Evolutionary conservation across 2,888 invertebrate species (phyloP), one percentile per base, ranked within the genome.

Genomic region (Podotricha telesiphe): DNA sequence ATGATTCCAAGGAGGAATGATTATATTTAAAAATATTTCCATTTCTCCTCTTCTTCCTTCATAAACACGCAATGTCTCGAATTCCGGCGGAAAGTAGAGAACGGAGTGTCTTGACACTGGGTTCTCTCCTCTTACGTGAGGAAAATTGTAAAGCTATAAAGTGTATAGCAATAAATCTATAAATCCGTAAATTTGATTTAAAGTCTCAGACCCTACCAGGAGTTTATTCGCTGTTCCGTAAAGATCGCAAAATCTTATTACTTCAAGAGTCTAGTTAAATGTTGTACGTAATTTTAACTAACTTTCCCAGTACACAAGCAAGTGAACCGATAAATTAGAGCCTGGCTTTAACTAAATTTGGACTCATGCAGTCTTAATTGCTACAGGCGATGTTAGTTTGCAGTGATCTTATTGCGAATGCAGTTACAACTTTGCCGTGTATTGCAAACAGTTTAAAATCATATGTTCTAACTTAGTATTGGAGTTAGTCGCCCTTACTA

Each of bases 331-430:
- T 86, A 88, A 88, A 88, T 88, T 86, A 78, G 76, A 77, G 77
- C 73, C 75, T 74, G 80, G 82, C 80, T 84, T 78, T 78, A 85
- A 86, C 85, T 84, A 82, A 86, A 88, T 86, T 86, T 80, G 81
- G 82, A 80, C 79, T 87, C 88, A 84, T 87, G 85, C 87, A 86
- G 87, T 87, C 88, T 88, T 89, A 89, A 89, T 89, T 86, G 85
- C 86, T 81, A 77, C 75, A 76, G 79, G 80, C 81, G 79, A 80
- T 83, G 83, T 81, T 83, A 69, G 66, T 71, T 72, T 68, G 68
- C 73, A 78, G 76, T 50, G 69, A 66, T 74, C 72, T 74, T 50
- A 64, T 65, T 42, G 37, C 50, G 37, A 56, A 65, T 22, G 58
- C 47, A 71, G 74, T 77, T 69, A 68, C 65, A 69, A 72, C 73